phyloP scores from a whole-genome alignment of 2,113 vertebrate genomes.

The Tragelaphus scriptus region DNA sequence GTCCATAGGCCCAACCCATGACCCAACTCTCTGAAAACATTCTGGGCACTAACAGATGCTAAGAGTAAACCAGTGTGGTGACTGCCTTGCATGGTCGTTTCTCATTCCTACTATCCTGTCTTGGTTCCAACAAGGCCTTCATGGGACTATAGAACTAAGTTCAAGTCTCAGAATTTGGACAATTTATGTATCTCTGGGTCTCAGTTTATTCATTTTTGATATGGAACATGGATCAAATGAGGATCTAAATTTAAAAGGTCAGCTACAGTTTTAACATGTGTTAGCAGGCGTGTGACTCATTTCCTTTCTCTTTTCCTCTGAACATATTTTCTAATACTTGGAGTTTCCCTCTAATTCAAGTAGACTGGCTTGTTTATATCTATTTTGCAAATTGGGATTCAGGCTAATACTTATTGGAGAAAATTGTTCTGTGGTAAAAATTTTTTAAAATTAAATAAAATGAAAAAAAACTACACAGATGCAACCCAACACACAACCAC shows the following conservation, averaged over 20 bases:
- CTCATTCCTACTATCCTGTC: neutral
- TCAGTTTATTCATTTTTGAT: neutral
- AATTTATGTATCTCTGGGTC: neutral
- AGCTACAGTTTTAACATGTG: neutral
- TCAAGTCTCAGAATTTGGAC: neutral
- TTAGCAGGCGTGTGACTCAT: neutral
- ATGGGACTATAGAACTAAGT: neutral
- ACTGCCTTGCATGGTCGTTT: neutral
- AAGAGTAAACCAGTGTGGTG: neutral
- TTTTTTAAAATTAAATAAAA: neutral
- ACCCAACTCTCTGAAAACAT: conserved; percentile 31
- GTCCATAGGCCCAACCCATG: conserved; percentile 50
- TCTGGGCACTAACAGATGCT: neutral
- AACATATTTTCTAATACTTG: neutral
- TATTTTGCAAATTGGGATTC: neutral
- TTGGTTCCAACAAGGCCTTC: neutral
- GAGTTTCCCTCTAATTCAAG: neutral
- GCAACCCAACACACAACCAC: neutral
- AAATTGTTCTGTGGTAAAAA: neutral
- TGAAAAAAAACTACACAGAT: neutral
- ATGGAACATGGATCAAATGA: neutral
- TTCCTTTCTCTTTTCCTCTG: neutral
- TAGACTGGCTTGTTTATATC: neutral
- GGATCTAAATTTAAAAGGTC: neutral
- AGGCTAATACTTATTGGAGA: neutral